Evolutionary conservation across 2,113 vertebrate species (phyloP).

Genomic region (Chionomys nivalis): DNA sequence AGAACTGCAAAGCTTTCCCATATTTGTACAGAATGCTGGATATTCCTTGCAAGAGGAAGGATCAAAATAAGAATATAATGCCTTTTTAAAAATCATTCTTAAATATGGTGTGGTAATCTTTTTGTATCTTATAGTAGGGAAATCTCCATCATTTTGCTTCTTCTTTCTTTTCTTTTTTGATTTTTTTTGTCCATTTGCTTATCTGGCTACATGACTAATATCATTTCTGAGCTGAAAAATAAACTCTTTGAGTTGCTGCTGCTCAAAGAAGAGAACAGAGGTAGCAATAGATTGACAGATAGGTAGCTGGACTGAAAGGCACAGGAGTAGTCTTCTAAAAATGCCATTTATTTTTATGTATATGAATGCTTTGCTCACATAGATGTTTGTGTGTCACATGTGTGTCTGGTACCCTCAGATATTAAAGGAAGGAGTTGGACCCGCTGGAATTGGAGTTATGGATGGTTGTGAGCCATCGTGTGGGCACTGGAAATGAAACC

Average conservation of each 20-base stretch:
- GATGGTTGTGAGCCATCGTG: neutral
- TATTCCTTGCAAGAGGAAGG: neutral
- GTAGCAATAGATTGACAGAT: neutral
- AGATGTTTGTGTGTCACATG: neutral
- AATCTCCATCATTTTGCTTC: neutral
- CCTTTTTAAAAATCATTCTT: neutral
- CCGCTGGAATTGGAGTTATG: neutral
- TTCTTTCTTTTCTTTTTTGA: neutral
- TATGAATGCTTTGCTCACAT: neutral
- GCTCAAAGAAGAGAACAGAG: neutral
- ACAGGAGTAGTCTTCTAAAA: neutral
- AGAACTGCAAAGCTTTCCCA: neutral
- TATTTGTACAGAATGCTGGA: neutral
- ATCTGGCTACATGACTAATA: neutral
- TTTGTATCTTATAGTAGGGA: neutral
- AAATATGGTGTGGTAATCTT: neutral
- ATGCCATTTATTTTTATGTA: neutral
- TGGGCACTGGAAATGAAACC: neutral
- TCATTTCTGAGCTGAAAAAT: slow-evolving; percentile 9
- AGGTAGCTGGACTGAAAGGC: neutral
- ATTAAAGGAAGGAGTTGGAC: neutral
- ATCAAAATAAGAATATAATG: slow-evolving; percentile 24
- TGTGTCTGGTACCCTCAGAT: neutral
- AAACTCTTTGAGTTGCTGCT: slow-evolving; percentile 5
- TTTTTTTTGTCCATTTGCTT: slow-evolving; percentile 3